Conservation (phyloP, 2,113 vertebrate species). For the Reinhardtius hippoglossoides region DNA sequence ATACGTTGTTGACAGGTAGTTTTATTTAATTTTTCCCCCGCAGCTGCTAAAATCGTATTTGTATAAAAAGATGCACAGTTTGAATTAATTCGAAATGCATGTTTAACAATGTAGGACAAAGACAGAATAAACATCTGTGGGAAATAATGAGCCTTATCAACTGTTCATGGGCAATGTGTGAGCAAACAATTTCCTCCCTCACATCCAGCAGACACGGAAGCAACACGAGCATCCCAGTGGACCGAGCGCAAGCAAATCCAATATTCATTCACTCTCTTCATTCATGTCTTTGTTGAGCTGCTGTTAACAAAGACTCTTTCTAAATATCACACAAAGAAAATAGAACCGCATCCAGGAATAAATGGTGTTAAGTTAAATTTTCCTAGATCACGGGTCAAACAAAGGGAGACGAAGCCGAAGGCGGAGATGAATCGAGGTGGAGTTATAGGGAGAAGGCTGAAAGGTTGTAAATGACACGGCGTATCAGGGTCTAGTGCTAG, state of each 20-base stretch:
- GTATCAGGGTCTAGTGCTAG: slow-evolving; percentile 57
- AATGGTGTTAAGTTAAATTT: neutral
- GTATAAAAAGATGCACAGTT: neutral
- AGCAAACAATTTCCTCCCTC: slow-evolving; percentile 5
- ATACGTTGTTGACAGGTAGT: slow-evolving; percentile 15
- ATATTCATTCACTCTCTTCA: neutral
- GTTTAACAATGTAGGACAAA: neutral
- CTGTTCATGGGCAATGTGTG: neutral
- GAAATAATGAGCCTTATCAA: slow-evolving; percentile 3
- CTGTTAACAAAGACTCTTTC: neutral
- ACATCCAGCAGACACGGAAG: slow-evolving; percentile 7
- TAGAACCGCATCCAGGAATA: neutral
- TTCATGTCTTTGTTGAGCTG: neutral
- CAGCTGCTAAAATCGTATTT: too few relatives aligned
- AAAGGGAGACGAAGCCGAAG: slow-evolving; percentile 52
- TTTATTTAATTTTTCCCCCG: neutral
- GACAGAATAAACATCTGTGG: slow-evolving; percentile 2
- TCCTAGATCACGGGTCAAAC: slow-evolving; percentile 25
- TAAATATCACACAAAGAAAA: neutral
- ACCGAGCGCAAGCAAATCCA: neutral
- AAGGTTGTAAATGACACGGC: slow-evolving; percentile 66
- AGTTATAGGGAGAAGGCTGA: slow-evolving; percentile 48
- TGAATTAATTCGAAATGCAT: neutral
- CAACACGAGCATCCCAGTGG: neutral
- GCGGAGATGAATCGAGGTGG: slow-evolving; percentile 47